Conservation (phyloP, 1,140 invertebrate genomes). For the Pseudomyrmex dendroicus region DNA sequence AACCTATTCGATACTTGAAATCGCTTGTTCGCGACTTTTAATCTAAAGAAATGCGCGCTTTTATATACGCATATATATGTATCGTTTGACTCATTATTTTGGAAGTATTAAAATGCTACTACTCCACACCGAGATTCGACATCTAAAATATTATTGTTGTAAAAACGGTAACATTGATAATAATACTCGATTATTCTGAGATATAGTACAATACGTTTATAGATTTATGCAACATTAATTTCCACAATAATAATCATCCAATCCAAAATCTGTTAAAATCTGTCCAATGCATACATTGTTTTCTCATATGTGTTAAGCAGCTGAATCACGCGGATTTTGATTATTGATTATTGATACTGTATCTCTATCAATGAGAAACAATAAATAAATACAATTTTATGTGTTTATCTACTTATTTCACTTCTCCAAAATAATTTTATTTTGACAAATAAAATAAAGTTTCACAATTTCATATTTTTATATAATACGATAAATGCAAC, state of each 20-base stretch:
- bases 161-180: constrained; percentile 34
- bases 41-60: not conserved
- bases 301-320: constrained; percentile 31
- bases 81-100: constrained; percentile 22
- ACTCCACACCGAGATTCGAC: not conserved
- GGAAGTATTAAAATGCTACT: not conserved
- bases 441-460: no score
- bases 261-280: constrained; percentile 1
- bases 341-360: constrained; percentile 44
- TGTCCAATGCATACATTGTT: constrained; percentile 36
- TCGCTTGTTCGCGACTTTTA: not conserved
- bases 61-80: constrained; percentile 8
- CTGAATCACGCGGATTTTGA: constrained; percentile 8
- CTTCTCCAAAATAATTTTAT: no score
- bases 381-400: constrained; percentile 55
- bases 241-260: constrained; percentile 5
- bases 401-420: constrained; percentile 16
- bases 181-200: constrained; percentile 27
- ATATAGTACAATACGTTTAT: constrained; percentile 31
- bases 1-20: constrained; percentile 26
- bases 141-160: constrained; percentile 10
- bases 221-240: constrained; percentile 24
- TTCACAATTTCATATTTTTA: no score
- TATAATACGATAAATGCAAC: no score
- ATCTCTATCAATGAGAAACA: constrained; percentile 46